These are phyloP conservation scores for Halyomorpha halys DNA, from an alignment of 1,140 invertebrate species.

Conservation along the genomic window DNA sequence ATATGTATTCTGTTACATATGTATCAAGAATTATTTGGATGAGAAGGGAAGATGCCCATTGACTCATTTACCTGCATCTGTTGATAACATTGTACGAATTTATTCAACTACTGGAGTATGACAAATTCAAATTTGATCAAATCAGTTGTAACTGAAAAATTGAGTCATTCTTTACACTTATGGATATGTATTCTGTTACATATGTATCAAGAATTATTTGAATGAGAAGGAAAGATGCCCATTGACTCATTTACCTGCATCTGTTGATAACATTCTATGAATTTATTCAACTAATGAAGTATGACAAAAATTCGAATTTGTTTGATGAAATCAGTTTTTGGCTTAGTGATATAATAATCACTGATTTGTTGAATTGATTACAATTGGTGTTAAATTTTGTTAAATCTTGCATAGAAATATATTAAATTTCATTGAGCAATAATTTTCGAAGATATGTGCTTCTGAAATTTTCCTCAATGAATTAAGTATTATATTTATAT, in stretches of 20 bases:
- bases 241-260: slow-evolving; percentile 23
- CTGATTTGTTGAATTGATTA: too few species aligned
- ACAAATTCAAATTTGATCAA: too few species aligned
- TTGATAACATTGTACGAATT: slow-evolving; percentile 25
- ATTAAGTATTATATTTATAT: too few species aligned
- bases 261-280: slow-evolving; percentile 24
- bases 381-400: too few species aligned
- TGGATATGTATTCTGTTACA: slow-evolving; percentile 28
- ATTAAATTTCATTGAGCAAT: too few species aligned
- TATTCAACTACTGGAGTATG: slow-evolving; percentile 12
- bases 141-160: slow-evolving; percentile 6
- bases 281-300: slow-evolving; percentile 20
- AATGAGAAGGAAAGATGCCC: slow-evolving; percentile 24
- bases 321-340: too few species aligned
- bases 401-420: too few species aligned
- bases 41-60: slow-evolving; percentile 25
- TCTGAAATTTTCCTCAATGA: too few species aligned
- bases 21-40: slow-evolving; percentile 21
- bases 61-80: slow-evolving; percentile 22
- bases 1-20: slow-evolving; percentile 27
- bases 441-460: too few species aligned
- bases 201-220: slow-evolving; percentile 21
- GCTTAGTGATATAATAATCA: too few species aligned
- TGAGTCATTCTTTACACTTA: slow-evolving; percentile 25
- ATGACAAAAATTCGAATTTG: too few species aligned